Conservation (phyloP, 2,797 vertebrate genomes). For the Pangasius larnaudii region DNA sequence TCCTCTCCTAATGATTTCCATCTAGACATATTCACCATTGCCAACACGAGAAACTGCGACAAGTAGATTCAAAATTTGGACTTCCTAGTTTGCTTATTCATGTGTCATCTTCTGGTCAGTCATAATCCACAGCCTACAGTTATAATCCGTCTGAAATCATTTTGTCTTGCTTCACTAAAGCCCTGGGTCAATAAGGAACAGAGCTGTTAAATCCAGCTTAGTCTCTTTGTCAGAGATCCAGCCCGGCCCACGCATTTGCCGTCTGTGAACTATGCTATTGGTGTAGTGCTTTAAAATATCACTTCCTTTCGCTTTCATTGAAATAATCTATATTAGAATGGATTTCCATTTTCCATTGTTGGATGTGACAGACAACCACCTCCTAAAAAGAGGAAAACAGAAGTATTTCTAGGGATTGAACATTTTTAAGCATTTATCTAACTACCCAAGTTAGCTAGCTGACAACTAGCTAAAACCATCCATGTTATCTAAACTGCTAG, state of each 20-base stretch:
- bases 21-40: neutral
- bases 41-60: neutral
- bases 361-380: neutral
- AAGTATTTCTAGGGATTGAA: neutral
- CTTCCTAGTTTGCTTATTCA: slow-evolving; percentile 12
- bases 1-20: neutral
- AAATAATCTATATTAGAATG: neutral
- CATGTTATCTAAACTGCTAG: neutral
- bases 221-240: neutral
- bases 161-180: slow-evolving; percentile 41
- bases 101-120: neutral
- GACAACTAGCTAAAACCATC: neutral
- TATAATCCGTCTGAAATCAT: slow-evolving; percentile 43
- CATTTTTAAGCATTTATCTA: neutral
- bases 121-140: slow-evolving; percentile 33
- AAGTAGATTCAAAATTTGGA: neutral
- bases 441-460: neutral
- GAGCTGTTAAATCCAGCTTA: slow-evolving; percentile 48
- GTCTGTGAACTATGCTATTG: neutral
- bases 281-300: slow-evolving; percentile 5
- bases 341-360: neutral
- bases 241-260: neutral
- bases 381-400: neutral
- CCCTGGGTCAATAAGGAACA: slow-evolving; percentile 31
- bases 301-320: neutral